phyloP scores from a whole-genome alignment of 2,113 vertebrate genomes.

The Tachuris rubrigastra region DNA sequence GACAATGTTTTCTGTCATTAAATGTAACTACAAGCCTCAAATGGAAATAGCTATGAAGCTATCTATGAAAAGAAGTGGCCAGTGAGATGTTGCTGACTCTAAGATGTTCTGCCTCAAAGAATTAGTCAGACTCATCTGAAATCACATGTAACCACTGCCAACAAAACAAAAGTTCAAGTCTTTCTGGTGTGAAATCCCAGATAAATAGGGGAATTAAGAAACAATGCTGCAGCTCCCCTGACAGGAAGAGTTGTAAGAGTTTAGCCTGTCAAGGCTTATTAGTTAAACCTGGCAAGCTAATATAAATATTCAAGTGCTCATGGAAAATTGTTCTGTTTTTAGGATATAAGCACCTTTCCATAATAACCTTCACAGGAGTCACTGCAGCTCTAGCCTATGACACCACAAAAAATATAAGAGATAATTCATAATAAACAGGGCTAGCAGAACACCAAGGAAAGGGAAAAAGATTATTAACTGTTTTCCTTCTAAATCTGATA shows the following conservation, averaged over 20 bases:
- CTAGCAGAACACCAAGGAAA: neutral
- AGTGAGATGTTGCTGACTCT: conserved; percentile 35
- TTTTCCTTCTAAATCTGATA: neutral
- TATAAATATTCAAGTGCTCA: neutral
- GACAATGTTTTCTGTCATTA: neutral
- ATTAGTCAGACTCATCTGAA: conserved; percentile 12
- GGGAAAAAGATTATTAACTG: neutral
- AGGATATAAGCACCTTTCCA: neutral
- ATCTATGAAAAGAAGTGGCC: neutral
- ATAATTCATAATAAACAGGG: neutral
- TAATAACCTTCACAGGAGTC: neutral
- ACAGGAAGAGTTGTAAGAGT: conserved; percentile 10
- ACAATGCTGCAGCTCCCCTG: neutral
- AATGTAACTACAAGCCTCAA: neutral
- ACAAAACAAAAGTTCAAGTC: conserved; percentile 6
- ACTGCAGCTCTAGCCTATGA: neutral
- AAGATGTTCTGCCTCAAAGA: conserved; percentile 36
- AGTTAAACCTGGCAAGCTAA: neutral
- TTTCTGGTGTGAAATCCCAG: conserved; percentile 26
- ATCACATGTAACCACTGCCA: neutral
- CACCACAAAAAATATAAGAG: fast-evolving
- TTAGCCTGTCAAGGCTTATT: neutral
- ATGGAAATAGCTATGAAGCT: neutral
- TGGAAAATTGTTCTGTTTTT: neutral
- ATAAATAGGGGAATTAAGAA: conserved; percentile 26